A percentile compares a stretch with the other conserved stretches of the same genome.
Evolutionary conservation across 2,113 vertebrate genomes (phyloP).

Genomic region (Enhydra lutris): DNA sequence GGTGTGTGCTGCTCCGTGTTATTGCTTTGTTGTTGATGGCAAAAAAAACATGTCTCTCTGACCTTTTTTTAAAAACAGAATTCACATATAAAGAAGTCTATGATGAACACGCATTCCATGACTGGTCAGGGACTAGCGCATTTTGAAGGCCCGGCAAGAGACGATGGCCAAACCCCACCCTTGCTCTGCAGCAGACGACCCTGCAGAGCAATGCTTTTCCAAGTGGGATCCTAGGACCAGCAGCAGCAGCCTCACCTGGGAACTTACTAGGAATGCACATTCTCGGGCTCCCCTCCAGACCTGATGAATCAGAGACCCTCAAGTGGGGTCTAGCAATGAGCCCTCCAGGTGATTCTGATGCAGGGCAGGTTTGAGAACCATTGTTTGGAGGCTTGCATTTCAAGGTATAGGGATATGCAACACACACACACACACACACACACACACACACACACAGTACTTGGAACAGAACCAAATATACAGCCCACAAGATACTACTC

Average conservation of each 20-base stretch:
- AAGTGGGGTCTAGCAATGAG: background rate
- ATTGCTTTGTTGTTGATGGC: too few species aligned
- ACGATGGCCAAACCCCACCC: background rate
- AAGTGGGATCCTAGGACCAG: background rate
- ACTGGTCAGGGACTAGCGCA: background rate
- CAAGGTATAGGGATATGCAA: background rate
- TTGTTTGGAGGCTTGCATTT: background rate
- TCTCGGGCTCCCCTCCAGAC: background rate
- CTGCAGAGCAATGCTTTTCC: background rate
- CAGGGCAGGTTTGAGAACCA: background rate
- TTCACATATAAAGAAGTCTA: background rate
- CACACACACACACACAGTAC: background rate
- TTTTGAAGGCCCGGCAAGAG: background rate
- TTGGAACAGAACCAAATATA: background rate
- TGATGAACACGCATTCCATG: background rate
- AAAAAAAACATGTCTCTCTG: too few species aligned
- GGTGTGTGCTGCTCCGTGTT: background rate
- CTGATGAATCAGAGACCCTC: background rate
- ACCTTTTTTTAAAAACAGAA: background rate
- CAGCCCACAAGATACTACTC: background rate
- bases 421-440: background rate
- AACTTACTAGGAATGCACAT: background rate
- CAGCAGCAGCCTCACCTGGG: background rate
- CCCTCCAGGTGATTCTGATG: background rate
- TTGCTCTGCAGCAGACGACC: background rate